Evolutionary conservation across 2,888 invertebrate genomes (phyloP).

Genomic region (Zaprionus obscuricornis): DNA sequence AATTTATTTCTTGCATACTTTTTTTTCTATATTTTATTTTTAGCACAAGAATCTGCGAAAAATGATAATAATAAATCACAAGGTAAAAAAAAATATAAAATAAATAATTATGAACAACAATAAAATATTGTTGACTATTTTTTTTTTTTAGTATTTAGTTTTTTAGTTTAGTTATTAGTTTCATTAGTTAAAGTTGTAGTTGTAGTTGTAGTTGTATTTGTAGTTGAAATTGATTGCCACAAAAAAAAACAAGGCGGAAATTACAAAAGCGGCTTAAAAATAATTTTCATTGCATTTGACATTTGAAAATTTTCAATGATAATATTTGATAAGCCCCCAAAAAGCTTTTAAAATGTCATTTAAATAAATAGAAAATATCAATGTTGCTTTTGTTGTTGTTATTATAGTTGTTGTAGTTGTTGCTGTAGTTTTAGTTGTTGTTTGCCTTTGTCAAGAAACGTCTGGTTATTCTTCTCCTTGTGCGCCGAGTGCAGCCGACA

Average conservation of each 20-base stretch:
- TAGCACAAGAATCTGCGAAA: constrained; percentile 82
- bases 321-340: constrained; percentile 61
- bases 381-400: background rate
- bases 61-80: constrained; percentile 82
- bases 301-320: constrained; percentile 63
- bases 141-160: constrained; percentile 9
- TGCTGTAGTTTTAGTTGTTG: constrained; percentile 35
- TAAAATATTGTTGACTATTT: too few relatives aligned
- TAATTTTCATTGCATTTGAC: constrained; percentile 10
- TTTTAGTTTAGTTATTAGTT: constrained; percentile 8
- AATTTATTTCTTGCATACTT: constrained; percentile 42
- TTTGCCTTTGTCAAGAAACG: constrained; percentile 30
- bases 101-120: too few relatives aligned
- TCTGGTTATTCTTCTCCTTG: constrained; percentile 21
- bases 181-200: too few relatives aligned
- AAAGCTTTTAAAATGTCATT: constrained; percentile 69
- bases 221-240: constrained; percentile 37
- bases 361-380: constrained; percentile 55
- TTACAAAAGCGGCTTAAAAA: constrained; percentile 42
- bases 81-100: constrained; percentile 75
- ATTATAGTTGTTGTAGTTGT: constrained; percentile 26
- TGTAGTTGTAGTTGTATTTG: too few relatives aligned
- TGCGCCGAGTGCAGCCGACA: constrained; percentile 61
- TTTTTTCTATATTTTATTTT: constrained; percentile 75
- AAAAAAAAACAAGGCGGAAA: constrained; percentile 42